Conservation (phyloP, 2,888 invertebrate genomes). For the Phragmatobia fuliginosa region DNA sequence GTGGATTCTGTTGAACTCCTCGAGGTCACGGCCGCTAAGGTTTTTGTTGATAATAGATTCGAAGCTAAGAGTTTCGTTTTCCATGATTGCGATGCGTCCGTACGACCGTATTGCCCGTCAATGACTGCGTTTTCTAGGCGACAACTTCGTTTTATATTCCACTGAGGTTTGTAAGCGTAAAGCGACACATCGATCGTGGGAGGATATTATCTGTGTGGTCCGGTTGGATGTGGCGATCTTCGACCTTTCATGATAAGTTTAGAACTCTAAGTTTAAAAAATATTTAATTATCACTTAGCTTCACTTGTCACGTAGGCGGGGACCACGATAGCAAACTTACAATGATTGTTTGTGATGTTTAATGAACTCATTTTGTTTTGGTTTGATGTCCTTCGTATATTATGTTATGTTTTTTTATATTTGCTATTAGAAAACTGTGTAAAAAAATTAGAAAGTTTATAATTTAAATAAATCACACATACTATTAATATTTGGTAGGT, state of each 20-base stretch:
- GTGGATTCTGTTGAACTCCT: conserved; percentile 81
- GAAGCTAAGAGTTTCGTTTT: conserved; percentile 78
- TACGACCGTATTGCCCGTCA: conserved; percentile 42
- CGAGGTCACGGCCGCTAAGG: conserved; percentile 75
- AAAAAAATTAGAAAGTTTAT: too few species aligned
- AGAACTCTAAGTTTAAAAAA: conserved; percentile 65
- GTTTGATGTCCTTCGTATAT: background rate
- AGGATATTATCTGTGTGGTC: conserved; percentile 69
- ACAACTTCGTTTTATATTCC: conserved; percentile 68
- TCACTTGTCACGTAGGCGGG: conserved; percentile 12
- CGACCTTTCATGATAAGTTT: conserved; percentile 70
- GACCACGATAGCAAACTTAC: conserved; percentile 6
- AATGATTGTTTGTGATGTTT: background rate
- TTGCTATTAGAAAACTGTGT: background rate
- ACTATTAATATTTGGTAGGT: background rate
- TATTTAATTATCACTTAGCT: conserved; percentile 64
- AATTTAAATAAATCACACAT: background rate
- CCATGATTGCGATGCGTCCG: conserved; percentile 64
- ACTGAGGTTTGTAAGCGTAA: conserved; percentile 43
- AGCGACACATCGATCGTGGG: conserved; percentile 49
- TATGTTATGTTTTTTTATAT: background rate
- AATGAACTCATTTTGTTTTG: background rate
- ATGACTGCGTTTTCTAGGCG: conserved; percentile 58
- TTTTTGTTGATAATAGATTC: conserved; percentile 79
- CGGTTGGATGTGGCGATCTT: conserved; percentile 66